phyloP scores from a whole-genome alignment of 2,113 vertebrate genomes.

The Typhlomys cinereus region DNA sequence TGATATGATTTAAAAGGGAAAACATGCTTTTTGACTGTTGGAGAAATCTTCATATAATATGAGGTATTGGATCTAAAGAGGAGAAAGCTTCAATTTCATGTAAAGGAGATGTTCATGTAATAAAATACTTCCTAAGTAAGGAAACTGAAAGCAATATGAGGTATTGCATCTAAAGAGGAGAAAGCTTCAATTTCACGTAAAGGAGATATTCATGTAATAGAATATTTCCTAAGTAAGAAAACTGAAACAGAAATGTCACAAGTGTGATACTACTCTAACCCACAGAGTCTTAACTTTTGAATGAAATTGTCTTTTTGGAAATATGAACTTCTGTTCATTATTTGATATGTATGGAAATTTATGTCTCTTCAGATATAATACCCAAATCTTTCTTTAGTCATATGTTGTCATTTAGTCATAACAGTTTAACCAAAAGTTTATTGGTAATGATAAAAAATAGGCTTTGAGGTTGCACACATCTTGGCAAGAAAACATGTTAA shows the following conservation, averaged over 20 bases:
- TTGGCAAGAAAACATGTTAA: not conserved
- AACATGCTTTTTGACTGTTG: not conserved
- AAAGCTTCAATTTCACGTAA: not conserved
- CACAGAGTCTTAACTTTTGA: not conserved
- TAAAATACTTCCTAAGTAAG: not conserved
- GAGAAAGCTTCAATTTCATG: not conserved
- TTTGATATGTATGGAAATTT: not conserved
- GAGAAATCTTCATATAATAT: not conserved
- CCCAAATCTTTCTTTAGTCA: too few relatives aligned
- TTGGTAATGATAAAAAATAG: not conserved
- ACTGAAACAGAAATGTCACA: not conserved
- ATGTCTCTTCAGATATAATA: not conserved
- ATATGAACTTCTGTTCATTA: not conserved
- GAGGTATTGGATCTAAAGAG: not conserved
- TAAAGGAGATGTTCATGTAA: not conserved
- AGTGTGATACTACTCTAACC: not conserved
- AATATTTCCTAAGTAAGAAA: not conserved
- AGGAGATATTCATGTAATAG: not conserved
- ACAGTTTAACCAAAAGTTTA: not conserved
- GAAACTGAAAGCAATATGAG: not conserved
- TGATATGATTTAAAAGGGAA: not conserved
- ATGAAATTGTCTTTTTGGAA: not conserved
- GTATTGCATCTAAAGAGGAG: not conserved
- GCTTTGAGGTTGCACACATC: not conserved
- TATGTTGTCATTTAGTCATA: conserved; percentile 5